Conservation (phyloP, 2,113 vertebrate genomes). For the Manacus vitellinus region DNA sequence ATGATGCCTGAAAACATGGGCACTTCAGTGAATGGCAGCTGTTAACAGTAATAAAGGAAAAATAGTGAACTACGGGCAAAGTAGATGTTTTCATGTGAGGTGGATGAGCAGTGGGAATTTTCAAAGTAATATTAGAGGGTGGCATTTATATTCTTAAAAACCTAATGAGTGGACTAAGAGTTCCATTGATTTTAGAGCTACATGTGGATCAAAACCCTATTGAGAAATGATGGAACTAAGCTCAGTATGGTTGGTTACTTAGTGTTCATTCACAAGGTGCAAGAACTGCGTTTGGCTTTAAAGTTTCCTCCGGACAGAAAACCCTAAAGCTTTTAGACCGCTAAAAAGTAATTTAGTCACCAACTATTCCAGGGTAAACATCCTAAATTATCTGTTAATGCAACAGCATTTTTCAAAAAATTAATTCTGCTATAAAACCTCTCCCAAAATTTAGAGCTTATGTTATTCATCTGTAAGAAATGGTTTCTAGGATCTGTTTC, state of each 20-base stretch:
- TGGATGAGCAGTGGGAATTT: background rate
- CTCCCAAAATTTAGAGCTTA: background rate
- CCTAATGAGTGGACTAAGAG: background rate
- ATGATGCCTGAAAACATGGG: background rate
- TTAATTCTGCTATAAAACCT: rapidly evolving
- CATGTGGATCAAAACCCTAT: background rate
- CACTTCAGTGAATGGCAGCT: background rate
- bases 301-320: background rate
- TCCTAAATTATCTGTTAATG: background rate
- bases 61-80: background rate
- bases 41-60: background rate
- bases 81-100: background rate
- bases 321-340: background rate
- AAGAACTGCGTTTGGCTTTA: background rate
- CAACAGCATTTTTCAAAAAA: background rate
- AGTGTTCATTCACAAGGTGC: background rate
- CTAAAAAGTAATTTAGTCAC: background rate
- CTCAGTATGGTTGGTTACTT: background rate
- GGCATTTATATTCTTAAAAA: background rate
- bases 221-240: background rate
- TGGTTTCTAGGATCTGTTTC: background rate
- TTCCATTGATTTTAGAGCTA: background rate
- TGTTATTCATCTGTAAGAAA: background rate
- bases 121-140: background rate
- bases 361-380: background rate